Percentiles rank a stretch among this genome's conserved stretches.
phyloP scores from a whole-genome alignment of 2,797 vertebrate genomes.

The Sparidentex hasta region DNA sequence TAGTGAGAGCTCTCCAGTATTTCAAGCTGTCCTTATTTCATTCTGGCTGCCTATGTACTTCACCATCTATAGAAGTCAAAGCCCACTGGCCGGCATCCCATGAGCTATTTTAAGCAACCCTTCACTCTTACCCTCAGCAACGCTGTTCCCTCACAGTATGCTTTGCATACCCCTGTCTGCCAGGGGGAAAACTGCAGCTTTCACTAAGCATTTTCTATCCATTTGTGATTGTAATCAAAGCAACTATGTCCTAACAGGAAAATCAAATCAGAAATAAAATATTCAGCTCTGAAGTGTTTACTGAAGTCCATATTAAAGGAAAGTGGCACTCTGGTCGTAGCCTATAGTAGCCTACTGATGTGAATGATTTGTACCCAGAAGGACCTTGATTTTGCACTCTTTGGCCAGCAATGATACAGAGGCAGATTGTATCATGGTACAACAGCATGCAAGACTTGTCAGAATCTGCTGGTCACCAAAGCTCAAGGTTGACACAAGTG shows the following conservation, averaged over 20 bases:
- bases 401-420: neutral
- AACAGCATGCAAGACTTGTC: constrained; percentile 16
- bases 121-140: constrained; percentile 72
- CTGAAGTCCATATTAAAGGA: neutral
- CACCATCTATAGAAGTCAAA: constrained; percentile 99
- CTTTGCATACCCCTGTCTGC: constrained; percentile 83
- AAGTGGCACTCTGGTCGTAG: neutral
- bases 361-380: neutral
- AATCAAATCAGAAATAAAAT: constrained; percentile 10
- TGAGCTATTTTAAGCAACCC: constrained; percentile 94
- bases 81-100: constrained; percentile 86
- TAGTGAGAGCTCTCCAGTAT: constrained; percentile 88
- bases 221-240: neutral
- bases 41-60: constrained; percentile 89
- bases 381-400: constrained; percentile 8
- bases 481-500: constrained; percentile 39
- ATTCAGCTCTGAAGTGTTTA: neutral
- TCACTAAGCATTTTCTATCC: neutral
- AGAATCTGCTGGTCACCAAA: constrained; percentile 36
- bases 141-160: constrained; percentile 78
- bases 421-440: constrained; percentile 48
- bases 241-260: neutral
- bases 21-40: constrained; percentile 94
- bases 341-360: neutral
- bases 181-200: constrained; percentile 69